Percentiles rank a stretch among this genome's conserved stretches.
Conservation (phyloP, 2,888 invertebrate species). For the Gisinianus flammeolus region DNA sequence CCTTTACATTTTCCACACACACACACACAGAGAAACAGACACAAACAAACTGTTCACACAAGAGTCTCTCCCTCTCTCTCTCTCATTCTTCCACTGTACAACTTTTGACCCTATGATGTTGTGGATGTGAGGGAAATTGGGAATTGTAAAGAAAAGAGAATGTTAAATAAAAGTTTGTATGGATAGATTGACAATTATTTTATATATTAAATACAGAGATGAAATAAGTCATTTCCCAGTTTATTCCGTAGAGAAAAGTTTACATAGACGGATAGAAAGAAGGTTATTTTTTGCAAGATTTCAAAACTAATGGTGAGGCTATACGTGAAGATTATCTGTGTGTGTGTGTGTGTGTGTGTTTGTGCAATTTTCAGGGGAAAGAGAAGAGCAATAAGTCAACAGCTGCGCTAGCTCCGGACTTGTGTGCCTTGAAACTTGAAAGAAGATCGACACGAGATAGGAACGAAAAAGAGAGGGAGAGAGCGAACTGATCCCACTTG, state of each 20-base stretch:
- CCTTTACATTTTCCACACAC: too few species aligned
- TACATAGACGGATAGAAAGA: neutral
- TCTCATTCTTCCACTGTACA: too few species aligned
- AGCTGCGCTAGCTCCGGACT: neutral
- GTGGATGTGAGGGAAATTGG: too few species aligned
- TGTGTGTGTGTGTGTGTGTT: neutral
- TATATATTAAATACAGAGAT: neutral
- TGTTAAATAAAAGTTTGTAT: too few species aligned
- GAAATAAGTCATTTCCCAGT: neutral
- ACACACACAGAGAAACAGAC: too few species aligned
- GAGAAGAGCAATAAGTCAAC: slow-evolving; percentile 11
- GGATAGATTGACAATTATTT: neutral
- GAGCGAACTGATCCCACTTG: neutral
- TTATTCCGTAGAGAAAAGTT: neutral
- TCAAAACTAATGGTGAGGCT: too few species aligned
- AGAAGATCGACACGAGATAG: neutral
- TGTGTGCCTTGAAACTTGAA: neutral
- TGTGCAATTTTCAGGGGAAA: neutral
- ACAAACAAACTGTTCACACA: too few species aligned
- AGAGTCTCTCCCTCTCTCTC: too few species aligned
- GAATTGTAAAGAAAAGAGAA: too few species aligned
- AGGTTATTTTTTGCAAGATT: too few species aligned
- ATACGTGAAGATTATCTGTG: neutral
- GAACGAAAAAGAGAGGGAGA: neutral
- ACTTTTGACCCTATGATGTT: too few species aligned